Evolutionary conservation across 2,888 invertebrate species (phyloP).

Genomic region (Volucella inflata): DNA sequence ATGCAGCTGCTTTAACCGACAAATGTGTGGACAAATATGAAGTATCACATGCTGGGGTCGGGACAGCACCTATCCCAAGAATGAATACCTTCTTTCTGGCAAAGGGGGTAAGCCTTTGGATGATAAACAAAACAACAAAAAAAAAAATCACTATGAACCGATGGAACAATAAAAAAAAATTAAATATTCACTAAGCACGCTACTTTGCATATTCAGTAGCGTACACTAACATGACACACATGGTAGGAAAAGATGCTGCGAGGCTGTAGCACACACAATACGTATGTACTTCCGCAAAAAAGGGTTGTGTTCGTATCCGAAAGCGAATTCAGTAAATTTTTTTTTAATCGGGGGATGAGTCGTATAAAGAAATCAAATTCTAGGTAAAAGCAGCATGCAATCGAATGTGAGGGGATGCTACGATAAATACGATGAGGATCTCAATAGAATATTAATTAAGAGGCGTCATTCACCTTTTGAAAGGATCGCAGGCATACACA

Average conservation of each 20-base stretch:
- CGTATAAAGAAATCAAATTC: conserved; percentile 36
- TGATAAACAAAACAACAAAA: conserved; percentile 14
- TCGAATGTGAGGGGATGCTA: conserved; percentile 57
- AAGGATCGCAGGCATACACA: conserved; percentile 49
- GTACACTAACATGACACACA: conserved; percentile 61
- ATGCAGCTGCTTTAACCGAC: conserved; percentile 62
- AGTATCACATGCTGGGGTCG: neutral
- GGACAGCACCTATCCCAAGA: neutral
- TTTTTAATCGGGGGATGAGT: conserved; percentile 49
- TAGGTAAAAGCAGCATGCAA: conserved; percentile 32
- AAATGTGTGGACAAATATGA: conserved; percentile 19
- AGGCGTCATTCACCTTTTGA: conserved; percentile 64
- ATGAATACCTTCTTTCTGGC: conserved; percentile 3
- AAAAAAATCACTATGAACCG: conserved; percentile 47
- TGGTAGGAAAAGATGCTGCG: conserved; percentile 58
- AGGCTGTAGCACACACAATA: conserved; percentile 9
- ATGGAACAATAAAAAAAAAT: conserved; percentile 51
- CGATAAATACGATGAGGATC: conserved; percentile 45
- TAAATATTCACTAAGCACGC: conserved; percentile 72
- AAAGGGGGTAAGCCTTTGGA: conserved; percentile 52
- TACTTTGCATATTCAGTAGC: conserved; percentile 67
- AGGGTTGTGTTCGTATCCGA: conserved; percentile 49
- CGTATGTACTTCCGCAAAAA: conserved; percentile 14
- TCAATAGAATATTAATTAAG: conserved; percentile 75
- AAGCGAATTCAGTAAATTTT: conserved; percentile 4